These are phyloP conservation scores for Danaus plexippus DNA, from an alignment of 1,140 invertebrate species.

Conservation along the genomic window DNA sequence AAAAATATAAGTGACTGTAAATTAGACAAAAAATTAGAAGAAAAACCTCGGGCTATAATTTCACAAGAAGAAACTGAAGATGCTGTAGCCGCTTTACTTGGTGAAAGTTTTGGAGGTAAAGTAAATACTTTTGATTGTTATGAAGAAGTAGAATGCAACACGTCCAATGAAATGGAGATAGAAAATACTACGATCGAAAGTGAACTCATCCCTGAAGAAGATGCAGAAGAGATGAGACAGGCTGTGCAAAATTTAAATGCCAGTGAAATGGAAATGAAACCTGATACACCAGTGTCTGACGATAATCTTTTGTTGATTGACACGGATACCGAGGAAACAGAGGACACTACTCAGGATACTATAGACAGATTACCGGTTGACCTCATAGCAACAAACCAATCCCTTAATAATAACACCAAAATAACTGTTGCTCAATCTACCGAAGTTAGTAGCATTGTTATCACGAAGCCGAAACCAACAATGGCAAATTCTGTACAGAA, in stretches of 20 bases:
- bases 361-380: slow-evolving; percentile 54
- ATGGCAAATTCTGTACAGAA: slow-evolving; percentile 35
- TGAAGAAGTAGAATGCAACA: slow-evolving; percentile 58
- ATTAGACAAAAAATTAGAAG: slow-evolving; percentile 74
- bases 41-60: slow-evolving; percentile 86
- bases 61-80: slow-evolving; percentile 94
- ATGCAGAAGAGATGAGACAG: slow-evolving; percentile 84
- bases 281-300: slow-evolving; percentile 87
- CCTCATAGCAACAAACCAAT: slow-evolving; percentile 55
- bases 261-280: slow-evolving; percentile 83
- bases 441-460: slow-evolving; percentile 33
- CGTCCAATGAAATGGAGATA: slow-evolving; percentile 50
- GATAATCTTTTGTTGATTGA: slow-evolving; percentile 88
- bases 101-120: slow-evolving; percentile 83
- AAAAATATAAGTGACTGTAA: slow-evolving; percentile 48
- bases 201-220: slow-evolving; percentile 75
- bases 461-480: slow-evolving; percentile 41
- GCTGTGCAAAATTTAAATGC: slow-evolving; percentile 83
- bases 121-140: slow-evolving; percentile 68
- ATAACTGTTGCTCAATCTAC: slow-evolving; percentile 24
- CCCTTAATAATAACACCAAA: slow-evolving; percentile 34
- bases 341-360: slow-evolving; percentile 58
- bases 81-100: slow-evolving; percentile 88
- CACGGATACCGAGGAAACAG: slow-evolving; percentile 84
- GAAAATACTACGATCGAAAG: slow-evolving; percentile 60